Base-by-base conservation (phyloP, 2,888 invertebrate genomes). In the Sericinus montela region DNA sequence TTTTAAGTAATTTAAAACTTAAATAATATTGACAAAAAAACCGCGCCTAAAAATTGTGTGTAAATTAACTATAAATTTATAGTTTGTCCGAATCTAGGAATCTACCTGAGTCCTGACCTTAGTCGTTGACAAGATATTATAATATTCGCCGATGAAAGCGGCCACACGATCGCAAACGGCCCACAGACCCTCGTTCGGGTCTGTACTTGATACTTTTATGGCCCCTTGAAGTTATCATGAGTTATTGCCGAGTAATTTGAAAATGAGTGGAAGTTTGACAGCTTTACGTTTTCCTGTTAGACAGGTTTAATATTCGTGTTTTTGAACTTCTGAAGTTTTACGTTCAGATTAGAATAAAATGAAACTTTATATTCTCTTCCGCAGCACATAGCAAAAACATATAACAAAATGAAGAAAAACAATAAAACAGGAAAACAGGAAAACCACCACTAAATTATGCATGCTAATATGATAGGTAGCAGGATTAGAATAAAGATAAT, bases 121-220 rank as follows among this genome's bases (percentile, higher is more conserved):
- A 60, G 57, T 58, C 64, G 66, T 70, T 72, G 67, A 74, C 63
- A 66, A 65, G 62, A 76, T 72, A 72, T 77, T 76, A 77, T 74
- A 76, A 79, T 78, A 75, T 75, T 72, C 64, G 61, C 53, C 59
- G 65, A 59, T 72, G 72, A 73, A 73, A 77, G 64, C 60, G 60
- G 61, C 55, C 59, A 60, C 61, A 60, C 59, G 54, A 53, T 41
- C 42, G 48, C 49, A 59, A 55, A 52, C 53, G 57, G 56, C 56
- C 59, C 57, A 55, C 57, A 59, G 60, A 62, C 65, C 59, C 56
- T 65, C 65, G 56, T 51, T 59, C 57, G 59, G 60, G 64, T 63
- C 77, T 82, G 81, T 78, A 75, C 79, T 79, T 81, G 81, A 85
- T 84, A 83, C 83, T 85, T 85, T 86, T 84, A 83, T 80, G 70